Base-by-base conservation (phyloP, 2,888 invertebrate species). In the Neoascia interrupta region DNA sequence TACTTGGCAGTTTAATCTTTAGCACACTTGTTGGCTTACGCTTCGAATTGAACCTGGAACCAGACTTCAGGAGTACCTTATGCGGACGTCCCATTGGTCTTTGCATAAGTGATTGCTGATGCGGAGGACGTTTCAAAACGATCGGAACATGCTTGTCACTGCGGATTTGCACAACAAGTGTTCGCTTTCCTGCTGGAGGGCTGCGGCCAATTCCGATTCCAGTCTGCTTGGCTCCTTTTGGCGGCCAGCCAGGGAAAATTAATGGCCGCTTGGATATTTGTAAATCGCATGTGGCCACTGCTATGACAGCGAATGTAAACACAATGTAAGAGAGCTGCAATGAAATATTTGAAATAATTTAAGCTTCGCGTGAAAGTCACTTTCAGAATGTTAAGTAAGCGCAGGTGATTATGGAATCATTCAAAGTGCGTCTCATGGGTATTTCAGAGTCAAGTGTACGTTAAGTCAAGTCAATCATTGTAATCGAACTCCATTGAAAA, bases 81-180 rank as follows among this genome's bases (percentile, higher is more conserved):
- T 61, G 72, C 81, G 83, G 54, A 18, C 80, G 61, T 34, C 68
- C 43, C 26, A 37, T 47, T 26, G 74, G 58, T 68, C 61, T 23
- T 81, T 81, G 51, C 5, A 45, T 19, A 11, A 74, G 26, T 0
- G 81, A 39, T 18, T 84, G 86, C 0, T 81, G 61, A 10, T 75
- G 79, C 47, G 70, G 84, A 2, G 85, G 85, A 19, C 86, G 84
- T 76, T 88, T 88, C 0, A 88, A 56, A 0, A 88, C 84, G 47
- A 88, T 74, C 0, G 87, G 88, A 2, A 85, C 86, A 1, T 85
- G 86, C 68, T 86, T 85, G 79, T 88, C 87, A 60, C 88, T 88
- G 16, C 89, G 87, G 34, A 88, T 88, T 82, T 88, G 88, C 0
- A 88, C 84, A 1, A 88, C 86, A 15, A 88, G 49, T 0, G 87